Evolutionary conservation across 2,797 vertebrate species (phyloP).

Genomic region (Anabas testudineus): DNA sequence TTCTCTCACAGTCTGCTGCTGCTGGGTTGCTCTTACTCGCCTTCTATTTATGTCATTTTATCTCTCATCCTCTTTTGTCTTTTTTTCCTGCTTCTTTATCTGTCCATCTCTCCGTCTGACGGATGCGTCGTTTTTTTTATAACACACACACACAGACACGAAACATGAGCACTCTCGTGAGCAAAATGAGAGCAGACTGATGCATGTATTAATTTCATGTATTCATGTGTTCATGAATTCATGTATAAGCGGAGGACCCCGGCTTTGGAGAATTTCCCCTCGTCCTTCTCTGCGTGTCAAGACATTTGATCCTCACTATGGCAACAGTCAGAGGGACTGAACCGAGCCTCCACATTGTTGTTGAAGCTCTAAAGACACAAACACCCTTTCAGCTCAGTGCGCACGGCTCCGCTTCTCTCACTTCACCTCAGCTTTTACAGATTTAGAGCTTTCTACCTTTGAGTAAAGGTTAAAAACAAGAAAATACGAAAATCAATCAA

Average conservation of each 20-base stretch:
- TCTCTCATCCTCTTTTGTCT: slow-evolving; percentile 8
- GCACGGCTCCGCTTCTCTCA: neutral
- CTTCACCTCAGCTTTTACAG: neutral
- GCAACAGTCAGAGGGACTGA: slow-evolving; percentile 29
- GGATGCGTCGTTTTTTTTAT: slow-evolving; percentile 10
- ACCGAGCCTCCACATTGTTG: slow-evolving; percentile 25
- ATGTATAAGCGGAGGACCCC: neutral
- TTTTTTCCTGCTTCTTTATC: neutral
- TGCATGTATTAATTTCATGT: too few species aligned
- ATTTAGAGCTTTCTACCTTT: neutral
- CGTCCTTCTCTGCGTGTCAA: slow-evolving; percentile 17
- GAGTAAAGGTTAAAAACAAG: slow-evolving; percentile 1
- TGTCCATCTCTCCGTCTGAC: slow-evolving; percentile 15
- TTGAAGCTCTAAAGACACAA: slow-evolving; percentile 28
- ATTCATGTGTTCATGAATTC: slow-evolving; percentile 18
- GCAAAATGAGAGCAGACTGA: slow-evolving; percentile 9
- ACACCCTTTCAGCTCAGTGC: slow-evolving; percentile 23
- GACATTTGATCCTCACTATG: slow-evolving; percentile 29
- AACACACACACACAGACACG: neutral
- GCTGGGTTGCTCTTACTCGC: slow-evolving; percentile 5
- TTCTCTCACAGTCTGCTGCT: neutral
- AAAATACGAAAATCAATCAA: neutral
- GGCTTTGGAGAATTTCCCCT: slow-evolving; percentile 2
- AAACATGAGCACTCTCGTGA: neutral
- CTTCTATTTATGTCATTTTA: slow-evolving; percentile 16